These are phyloP conservation scores for Bolinopsis microptera DNA, from an alignment of 37 sponge, comb jelly and placozoan species.

Conservation along the genomic window DNA sequence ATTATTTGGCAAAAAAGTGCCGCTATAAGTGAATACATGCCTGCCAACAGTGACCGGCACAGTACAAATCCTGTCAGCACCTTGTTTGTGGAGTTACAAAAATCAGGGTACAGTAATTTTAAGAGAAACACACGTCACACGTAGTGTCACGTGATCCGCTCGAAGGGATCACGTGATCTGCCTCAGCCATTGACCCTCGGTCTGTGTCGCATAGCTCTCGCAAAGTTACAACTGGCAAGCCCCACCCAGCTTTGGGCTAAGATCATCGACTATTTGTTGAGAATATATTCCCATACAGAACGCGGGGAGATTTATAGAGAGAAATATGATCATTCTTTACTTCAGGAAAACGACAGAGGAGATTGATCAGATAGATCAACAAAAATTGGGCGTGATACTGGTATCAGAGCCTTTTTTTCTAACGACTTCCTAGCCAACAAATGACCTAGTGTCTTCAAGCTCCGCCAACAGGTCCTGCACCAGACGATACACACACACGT, in stretches of 20 bases:
- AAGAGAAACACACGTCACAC: neutral
- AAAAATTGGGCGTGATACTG: no score
- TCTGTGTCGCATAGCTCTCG: neutral
- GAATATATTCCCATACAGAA: neutral
- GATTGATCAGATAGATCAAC: no score
- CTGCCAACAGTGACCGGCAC: no score
- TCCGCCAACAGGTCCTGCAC: no score
- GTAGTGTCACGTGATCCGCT: neutral
- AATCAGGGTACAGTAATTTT: neutral
- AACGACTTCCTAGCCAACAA: no score
- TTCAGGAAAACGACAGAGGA: no score
- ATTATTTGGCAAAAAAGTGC: no score
- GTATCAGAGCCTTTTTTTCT: no score
- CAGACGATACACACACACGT: no score
- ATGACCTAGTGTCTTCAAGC: neutral
- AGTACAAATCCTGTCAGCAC: neutral
- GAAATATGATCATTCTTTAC: no score
- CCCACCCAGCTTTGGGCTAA: neutral
- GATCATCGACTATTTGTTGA: neutral
- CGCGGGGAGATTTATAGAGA: no score
- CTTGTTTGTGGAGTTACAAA: neutral
- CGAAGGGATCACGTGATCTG: neutral
- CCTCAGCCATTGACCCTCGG: neutral
- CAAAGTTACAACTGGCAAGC: neutral
- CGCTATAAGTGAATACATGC: no score